phyloP scores from a whole-genome alignment of 2,888 invertebrate genomes.

The Heliconius erato region DNA sequence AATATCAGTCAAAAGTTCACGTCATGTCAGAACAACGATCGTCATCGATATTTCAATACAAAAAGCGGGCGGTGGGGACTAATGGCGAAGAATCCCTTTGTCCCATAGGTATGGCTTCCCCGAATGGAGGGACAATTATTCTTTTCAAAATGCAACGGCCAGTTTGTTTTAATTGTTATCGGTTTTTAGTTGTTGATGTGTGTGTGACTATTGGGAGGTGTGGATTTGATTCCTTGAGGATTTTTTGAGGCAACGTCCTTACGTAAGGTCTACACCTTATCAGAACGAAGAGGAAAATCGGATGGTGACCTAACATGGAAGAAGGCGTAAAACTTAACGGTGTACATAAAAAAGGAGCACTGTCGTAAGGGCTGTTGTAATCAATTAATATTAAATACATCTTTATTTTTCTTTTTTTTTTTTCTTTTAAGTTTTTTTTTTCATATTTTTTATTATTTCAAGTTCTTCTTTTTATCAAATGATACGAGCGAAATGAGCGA shows the following conservation, averaged over 20 bases:
- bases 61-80: slow-evolving; percentile 52
- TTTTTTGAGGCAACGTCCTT: background rate
- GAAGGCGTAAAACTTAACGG: no score
- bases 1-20: slow-evolving; percentile 35
- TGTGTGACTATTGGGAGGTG: slow-evolving; percentile 4
- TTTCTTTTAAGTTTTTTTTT: no score
- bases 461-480: no score
- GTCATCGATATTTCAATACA: slow-evolving; percentile 55
- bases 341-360: no score
- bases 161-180: slow-evolving; percentile 52
- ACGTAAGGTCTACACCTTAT: background rate
- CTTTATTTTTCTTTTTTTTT: no score
- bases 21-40: slow-evolving; percentile 37
- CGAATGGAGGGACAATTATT: slow-evolving; percentile 56
- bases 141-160: slow-evolving; percentile 50
- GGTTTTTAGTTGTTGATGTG: slow-evolving; percentile 33
- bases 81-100: slow-evolving; percentile 61
- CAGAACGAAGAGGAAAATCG: no score
- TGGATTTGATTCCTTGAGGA: background rate
- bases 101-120: slow-evolving; percentile 57
- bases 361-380: no score
- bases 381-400: no score
- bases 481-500: background rate
- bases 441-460: background rate
- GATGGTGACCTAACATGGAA: no score